These are phyloP conservation scores for Erpobdella octoculata DNA, from an alignment of 2,888 invertebrate genomes.

Conservation along the genomic window DNA sequence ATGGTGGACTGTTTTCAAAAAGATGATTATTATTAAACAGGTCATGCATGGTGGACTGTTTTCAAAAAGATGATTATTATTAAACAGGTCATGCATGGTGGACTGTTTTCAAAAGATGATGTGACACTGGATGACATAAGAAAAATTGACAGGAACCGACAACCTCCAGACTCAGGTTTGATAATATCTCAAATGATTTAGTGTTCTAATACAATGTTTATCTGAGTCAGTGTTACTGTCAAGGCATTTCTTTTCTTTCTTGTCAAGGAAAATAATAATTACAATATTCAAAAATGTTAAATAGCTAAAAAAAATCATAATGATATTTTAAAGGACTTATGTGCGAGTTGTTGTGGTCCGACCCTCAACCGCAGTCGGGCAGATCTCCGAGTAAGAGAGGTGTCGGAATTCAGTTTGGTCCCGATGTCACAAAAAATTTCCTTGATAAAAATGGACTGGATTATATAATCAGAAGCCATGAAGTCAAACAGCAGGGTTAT, in stretches of 20 bases:
- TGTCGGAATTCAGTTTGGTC: constrained; percentile 96
- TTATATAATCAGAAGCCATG: constrained; percentile 90
- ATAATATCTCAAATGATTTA: neutral
- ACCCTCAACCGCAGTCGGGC: constrained; percentile 83
- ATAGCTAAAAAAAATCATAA: no score
- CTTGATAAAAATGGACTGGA: constrained; percentile 71
- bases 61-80: neutral
- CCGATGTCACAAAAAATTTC: constrained; percentile 85
- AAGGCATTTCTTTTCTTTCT: no score
- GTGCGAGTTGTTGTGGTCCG: constrained; percentile 98
- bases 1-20: no score
- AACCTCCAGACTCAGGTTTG: constrained; percentile 86
- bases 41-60: no score
- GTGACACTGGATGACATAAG: constrained; percentile 87
- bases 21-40: no score
- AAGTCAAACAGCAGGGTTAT: constrained; percentile 87
- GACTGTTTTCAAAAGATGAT: constrained; percentile 83
- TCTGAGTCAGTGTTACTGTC: no score
- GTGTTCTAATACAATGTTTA: no score
- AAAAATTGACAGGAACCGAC: constrained; percentile 79
- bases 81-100: constrained; percentile 87
- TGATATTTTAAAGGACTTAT: constrained; percentile 63
- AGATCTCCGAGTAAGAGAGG: constrained; percentile 89
- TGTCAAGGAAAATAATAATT: no score
- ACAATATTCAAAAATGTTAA: no score